Evolutionary conservation across 2,113 vertebrate genomes (phyloP).

Genomic region (Strix aluco): DNA sequence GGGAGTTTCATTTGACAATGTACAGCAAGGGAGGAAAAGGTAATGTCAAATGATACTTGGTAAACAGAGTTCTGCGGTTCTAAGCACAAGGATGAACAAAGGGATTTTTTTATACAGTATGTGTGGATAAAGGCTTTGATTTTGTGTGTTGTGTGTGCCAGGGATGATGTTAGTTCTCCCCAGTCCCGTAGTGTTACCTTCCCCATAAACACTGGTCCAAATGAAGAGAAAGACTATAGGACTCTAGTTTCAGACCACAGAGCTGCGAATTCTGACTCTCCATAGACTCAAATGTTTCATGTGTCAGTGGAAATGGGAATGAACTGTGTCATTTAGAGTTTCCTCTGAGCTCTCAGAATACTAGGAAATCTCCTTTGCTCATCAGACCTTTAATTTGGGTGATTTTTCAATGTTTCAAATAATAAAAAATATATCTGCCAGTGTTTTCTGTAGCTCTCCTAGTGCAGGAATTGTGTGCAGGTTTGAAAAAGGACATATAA

Average conservation of each 20-base stretch:
- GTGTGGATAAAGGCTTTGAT: background rate
- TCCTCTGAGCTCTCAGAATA: background rate
- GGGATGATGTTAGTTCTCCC: background rate
- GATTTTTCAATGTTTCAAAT: background rate
- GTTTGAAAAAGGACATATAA: background rate
- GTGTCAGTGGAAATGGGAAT: background rate
- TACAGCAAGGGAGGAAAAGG: background rate
- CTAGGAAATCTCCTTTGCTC: background rate
- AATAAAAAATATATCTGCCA: background rate
- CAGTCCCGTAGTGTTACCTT: background rate
- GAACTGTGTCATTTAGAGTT: background rate
- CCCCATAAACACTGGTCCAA: background rate
- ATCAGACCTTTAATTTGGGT: background rate
- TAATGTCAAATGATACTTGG: background rate
- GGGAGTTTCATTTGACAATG: background rate
- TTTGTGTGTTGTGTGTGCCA: background rate
- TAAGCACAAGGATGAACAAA: background rate
- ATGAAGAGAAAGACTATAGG: background rate
- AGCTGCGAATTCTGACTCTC: background rate
- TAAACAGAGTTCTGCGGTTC: background rate
- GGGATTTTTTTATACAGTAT: background rate
- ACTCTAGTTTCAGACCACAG: background rate
- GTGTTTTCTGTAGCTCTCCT: background rate
- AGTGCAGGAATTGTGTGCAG: background rate
- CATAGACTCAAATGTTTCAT: background rate